These are phyloP conservation scores for Tragulus kanchil DNA, from an alignment of 2,113 vertebrate species.

Conservation along the genomic window DNA sequence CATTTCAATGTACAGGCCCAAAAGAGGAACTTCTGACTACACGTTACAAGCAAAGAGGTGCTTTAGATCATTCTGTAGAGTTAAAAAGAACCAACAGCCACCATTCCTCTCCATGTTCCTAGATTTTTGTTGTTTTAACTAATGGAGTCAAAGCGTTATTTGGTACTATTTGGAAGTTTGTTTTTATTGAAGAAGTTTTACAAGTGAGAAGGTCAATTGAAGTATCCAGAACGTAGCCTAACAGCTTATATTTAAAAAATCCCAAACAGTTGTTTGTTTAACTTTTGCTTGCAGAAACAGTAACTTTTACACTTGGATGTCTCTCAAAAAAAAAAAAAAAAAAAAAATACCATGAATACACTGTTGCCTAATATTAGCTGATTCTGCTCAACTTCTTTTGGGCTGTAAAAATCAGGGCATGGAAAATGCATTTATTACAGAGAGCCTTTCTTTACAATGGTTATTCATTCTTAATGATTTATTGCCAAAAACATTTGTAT, in stretches of 20 bases:
- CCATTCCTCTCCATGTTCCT: not conserved
- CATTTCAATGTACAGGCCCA: not conserved
- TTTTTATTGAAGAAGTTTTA: constrained; percentile 36
- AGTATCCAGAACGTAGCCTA: not conserved
- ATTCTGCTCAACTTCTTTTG: constrained; percentile 6
- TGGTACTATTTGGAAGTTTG: not conserved
- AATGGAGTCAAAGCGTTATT: not conserved
- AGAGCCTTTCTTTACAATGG: not conserved
- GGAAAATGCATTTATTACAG: not conserved
- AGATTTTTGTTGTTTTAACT: not conserved
- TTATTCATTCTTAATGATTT: constrained; percentile 18
- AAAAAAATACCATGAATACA: not conserved
- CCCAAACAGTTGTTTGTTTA: not conserved
- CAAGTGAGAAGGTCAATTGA: not conserved
- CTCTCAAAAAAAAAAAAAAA: not conserved
- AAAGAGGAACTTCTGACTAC: not conserved
- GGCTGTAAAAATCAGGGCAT: not conserved
- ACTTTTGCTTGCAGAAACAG: constrained; percentile 2
- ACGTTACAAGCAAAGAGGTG: not conserved
- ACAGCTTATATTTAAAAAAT: not conserved
- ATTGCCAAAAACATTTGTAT: not conserved
- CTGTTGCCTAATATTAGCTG: not conserved
- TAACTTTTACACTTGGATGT: not conserved
- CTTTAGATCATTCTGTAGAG: not conserved
- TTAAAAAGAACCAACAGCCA: not conserved